phyloP scores from a whole-genome alignment of 2,888 invertebrate species.

The Tachina fera region DNA sequence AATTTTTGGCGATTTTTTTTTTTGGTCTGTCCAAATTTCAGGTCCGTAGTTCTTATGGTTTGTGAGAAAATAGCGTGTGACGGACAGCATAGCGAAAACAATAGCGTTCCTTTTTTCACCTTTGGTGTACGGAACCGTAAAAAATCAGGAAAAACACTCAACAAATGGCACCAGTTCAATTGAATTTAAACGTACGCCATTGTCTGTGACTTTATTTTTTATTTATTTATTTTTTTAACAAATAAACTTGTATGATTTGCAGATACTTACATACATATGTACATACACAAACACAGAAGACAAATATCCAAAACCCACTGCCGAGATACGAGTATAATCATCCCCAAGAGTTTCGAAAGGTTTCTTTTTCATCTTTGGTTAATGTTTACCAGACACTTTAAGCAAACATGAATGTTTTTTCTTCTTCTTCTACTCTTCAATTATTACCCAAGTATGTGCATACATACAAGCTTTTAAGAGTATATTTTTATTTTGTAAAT shows the following conservation, averaged over 20 bases:
- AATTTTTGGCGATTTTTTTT: no score
- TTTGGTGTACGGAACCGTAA: no score
- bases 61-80: no score
- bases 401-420: constrained; percentile 48
- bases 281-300: constrained; percentile 7
- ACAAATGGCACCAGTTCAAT: constrained; percentile 6
- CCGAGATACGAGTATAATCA: constrained; percentile 34
- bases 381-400: constrained; percentile 65
- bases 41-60: no score
- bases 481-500: constrained; percentile 15
- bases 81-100: no score
- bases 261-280: no score
- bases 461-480: constrained; percentile 36
- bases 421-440: constrained; percentile 32
- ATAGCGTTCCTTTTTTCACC: no score
- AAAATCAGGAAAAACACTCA: not conserved
- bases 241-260: constrained; percentile 30
- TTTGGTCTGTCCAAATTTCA: no score
- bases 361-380: constrained; percentile 58
- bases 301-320: constrained; percentile 42
- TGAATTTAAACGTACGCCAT: constrained; percentile 27
- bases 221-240: constrained; percentile 19
- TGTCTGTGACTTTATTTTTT: constrained; percentile 14
- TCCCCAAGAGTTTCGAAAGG: constrained; percentile 61
- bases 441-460: constrained; percentile 31